Evolutionary conservation across 2,797 vertebrate genomes (phyloP).

Genomic region (Notoglanidium macrostoma): DNA sequence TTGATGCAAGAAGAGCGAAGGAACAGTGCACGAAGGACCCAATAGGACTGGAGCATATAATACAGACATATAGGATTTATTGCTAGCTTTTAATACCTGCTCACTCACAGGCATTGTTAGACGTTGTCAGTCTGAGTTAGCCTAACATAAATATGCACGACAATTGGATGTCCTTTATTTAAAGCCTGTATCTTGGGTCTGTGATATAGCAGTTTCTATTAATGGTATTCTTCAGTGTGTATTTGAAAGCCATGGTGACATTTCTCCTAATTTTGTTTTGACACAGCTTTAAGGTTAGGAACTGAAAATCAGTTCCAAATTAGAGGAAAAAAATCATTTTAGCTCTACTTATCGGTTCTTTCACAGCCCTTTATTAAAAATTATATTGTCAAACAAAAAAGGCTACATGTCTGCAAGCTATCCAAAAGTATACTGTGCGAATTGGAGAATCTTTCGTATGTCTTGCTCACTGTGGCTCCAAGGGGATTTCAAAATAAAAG

Average conservation of each 20-base stretch:
- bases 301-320: no score
- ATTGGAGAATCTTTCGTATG: no score
- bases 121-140: neutral
- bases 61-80: neutral
- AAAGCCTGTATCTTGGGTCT: constrained; percentile 32
- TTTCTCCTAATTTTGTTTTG: constrained; percentile 43
- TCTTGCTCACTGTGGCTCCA: no score
- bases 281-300: constrained; percentile 53
- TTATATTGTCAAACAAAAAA: no score
- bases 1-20: neutral
- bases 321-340: no score
- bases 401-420: no score
- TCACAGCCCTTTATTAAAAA: no score
- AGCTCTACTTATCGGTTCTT: no score
- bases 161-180: neutral
- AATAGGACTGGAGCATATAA: constrained; percentile 10
- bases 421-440: no score
- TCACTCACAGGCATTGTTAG: constrained; percentile 9
- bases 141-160: neutral
- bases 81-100: constrained; percentile 12
- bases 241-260: constrained; percentile 52
- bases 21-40: neutral
- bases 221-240: constrained; percentile 52
- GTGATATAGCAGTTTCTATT: constrained; percentile 25
- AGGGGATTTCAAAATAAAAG: no score